Conservation (phyloP, 23 tunicate species). For the Oikopleura albicans region DNA sequence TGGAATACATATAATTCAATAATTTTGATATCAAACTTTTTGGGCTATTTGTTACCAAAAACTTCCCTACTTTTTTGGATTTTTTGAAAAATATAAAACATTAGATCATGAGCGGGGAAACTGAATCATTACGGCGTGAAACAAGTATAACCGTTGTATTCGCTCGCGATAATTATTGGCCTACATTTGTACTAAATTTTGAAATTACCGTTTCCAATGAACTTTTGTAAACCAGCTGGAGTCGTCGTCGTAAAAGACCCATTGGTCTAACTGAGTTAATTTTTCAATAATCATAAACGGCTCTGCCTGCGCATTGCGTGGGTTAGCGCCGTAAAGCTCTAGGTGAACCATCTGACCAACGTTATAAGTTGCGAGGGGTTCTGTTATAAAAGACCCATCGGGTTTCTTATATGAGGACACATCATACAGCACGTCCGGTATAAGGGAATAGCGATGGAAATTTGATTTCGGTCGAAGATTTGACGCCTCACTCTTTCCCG, state of each 20-base stretch:
- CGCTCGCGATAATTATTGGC: too few species aligned
- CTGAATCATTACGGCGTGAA: too few species aligned
- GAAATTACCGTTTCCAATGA: not conserved
- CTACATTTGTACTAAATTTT: too few species aligned
- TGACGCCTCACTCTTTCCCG: not conserved
- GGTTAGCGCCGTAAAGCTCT: slow-evolving; percentile 57
- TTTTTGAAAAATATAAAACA: too few species aligned
- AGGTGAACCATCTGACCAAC: slow-evolving; percentile 35
- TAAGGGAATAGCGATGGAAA: not conserved
- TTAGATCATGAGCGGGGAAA: too few species aligned
- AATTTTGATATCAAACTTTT: too few species aligned
- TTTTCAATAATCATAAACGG: not conserved
- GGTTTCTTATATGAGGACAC: not conserved
- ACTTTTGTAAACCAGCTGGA: not conserved
- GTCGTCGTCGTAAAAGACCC: not conserved
- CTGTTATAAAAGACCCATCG: slow-evolving; percentile 21
- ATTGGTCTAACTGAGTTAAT: not conserved
- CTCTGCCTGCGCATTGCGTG: slow-evolving; percentile 17
- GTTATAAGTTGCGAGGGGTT: slow-evolving; percentile 24
- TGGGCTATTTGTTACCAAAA: too few species aligned
- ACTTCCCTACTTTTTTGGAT: too few species aligned
- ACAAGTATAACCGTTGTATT: too few species aligned
- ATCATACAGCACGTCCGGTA: not conserved
- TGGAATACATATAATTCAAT: too few species aligned
- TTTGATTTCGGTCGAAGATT: not conserved